phyloP scores from a whole-genome alignment of 2,888 invertebrate species.

The Leptinotarsa haldemani region DNA sequence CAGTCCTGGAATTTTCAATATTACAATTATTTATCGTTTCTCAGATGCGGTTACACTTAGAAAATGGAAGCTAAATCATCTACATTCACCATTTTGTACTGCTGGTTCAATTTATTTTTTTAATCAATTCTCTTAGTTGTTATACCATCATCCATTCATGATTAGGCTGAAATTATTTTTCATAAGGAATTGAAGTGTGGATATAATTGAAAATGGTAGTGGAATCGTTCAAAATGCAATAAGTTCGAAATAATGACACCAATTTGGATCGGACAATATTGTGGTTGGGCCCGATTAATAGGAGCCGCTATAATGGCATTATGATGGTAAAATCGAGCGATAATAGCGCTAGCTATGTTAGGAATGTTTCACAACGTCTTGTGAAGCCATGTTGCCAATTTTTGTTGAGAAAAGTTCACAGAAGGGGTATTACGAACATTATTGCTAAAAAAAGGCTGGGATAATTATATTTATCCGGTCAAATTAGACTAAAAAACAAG shows the following conservation, averaged over 20 bases:
- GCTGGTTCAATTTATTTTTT: too few species aligned
- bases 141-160: not conserved
- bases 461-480: too few species aligned
- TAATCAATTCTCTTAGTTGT: not conserved
- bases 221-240: conserved; percentile 23
- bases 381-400: conserved; percentile 1
- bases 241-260: conserved; percentile 34
- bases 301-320: conserved; percentile 33
- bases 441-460: too few species aligned
- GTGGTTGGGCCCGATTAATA: conserved; percentile 26
- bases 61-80: too few species aligned
- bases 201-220: conserved; percentile 23
- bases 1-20: too few species aligned
- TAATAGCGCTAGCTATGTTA: conserved; percentile 24
- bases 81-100: too few species aligned
- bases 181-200: not conserved
- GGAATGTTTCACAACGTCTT: conserved; percentile 25
- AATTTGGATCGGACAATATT: conserved; percentile 28
- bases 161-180: not conserved
- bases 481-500: too few species aligned
- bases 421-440: not conserved
- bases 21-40: too few species aligned
- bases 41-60: too few species aligned
- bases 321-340: conserved; percentile 25
- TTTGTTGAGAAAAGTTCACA: not conserved